Conservation (phyloP, 2,888 invertebrate species). For the Hypsopygia costalis region DNA sequence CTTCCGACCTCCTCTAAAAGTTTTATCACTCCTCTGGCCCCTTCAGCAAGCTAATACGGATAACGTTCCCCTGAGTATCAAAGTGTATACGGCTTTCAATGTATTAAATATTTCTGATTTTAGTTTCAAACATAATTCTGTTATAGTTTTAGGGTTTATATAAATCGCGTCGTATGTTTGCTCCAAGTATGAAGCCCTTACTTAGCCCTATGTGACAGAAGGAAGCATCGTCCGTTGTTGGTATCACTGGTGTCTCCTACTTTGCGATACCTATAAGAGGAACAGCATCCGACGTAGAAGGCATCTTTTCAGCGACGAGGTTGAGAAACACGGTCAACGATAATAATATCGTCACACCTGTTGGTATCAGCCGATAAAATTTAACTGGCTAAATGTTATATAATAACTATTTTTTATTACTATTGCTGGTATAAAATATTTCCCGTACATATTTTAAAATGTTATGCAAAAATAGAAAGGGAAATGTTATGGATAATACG, state of each 20-base stretch:
- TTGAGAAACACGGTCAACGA: constrained; percentile 99
- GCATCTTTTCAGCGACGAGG: constrained; percentile 98
- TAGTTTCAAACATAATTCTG: constrained; percentile 8
- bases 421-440: no score
- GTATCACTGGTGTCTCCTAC: constrained; percentile 24
- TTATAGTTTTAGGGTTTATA: no score
- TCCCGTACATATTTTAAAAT: no score
- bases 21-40: constrained; percentile 24
- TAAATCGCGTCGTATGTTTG: no score
- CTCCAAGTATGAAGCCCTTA: constrained; percentile 14
- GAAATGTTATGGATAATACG: no score
- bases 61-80: constrained; percentile 5
- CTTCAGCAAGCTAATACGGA: constrained; percentile 24
- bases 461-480: no score
- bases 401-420: no score
- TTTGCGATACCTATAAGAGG: constrained; percentile 86
- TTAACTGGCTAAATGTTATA: constrained; percentile 9
- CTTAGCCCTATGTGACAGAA: constrained; percentile 9
- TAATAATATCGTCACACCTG: constrained; percentile 98
- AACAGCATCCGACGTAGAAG: constrained; percentile 91
- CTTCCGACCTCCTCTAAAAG: constrained; percentile 39
- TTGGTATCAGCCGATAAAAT: constrained; percentile 60
- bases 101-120: not conserved
- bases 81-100: constrained; percentile 4
- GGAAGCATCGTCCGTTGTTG: constrained; percentile 36